These are phyloP conservation scores for Iguana delicatissima DNA, from an alignment of 2,797 vertebrate species.

Conservation along the genomic window DNA sequence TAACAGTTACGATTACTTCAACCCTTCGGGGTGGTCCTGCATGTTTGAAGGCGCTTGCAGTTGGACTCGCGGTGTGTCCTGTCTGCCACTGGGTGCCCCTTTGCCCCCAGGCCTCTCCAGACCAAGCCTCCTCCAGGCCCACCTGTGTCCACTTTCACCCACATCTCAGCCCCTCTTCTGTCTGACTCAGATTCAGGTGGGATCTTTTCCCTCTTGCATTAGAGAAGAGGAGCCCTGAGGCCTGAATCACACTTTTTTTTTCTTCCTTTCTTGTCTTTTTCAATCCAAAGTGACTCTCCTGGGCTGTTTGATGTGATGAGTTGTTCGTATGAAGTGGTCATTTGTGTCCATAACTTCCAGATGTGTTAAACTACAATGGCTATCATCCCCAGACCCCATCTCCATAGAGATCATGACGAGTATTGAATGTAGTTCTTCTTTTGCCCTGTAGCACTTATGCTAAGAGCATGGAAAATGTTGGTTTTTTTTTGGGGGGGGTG, in stretches of 20 bases:
- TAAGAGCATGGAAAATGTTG: too few species aligned
- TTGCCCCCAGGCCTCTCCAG: neutral
- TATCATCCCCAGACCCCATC: neutral
- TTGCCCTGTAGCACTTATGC: neutral
- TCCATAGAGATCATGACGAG: too few species aligned
- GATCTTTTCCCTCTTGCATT: neutral
- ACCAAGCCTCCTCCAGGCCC: neutral
- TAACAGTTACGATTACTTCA: too few species aligned
- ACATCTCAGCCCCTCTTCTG: neutral
- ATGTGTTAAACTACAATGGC: neutral
- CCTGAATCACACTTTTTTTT: neutral
- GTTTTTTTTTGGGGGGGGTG: too few species aligned
- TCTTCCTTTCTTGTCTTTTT: too few species aligned
- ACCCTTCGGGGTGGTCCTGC: too few species aligned
- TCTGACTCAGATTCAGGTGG: too few species aligned
- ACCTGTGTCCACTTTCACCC: neutral
- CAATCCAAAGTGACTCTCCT: neutral
- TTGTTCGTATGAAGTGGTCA: neutral
- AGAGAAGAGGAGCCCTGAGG: neutral
- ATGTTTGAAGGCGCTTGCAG: too few species aligned
- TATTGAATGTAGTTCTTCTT: too few species aligned
- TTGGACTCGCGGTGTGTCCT: neutral
- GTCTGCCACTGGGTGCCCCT: slow-evolving; percentile 23
- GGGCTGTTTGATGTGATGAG: neutral
- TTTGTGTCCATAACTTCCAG: neutral